Evolutionary conservation across 2,797 vertebrate genomes (phyloP).

Genomic region (Anguilla megastoma): DNA sequence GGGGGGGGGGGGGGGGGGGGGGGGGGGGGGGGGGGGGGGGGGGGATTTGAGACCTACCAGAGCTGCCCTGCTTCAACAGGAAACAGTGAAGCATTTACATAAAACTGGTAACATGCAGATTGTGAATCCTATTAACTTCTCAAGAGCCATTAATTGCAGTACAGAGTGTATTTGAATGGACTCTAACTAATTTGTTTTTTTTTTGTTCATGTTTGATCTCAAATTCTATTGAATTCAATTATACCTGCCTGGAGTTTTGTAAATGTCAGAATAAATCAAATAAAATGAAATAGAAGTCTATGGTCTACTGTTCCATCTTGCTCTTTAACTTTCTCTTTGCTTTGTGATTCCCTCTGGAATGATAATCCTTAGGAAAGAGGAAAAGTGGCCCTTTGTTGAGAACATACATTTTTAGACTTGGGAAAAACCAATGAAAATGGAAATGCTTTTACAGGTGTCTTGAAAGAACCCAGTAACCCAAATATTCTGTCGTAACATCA

Average conservation of each 20-base stretch:
- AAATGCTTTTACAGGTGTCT: background rate
- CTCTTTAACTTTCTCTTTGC: background rate
- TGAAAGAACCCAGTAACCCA: background rate
- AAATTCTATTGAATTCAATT: background rate
- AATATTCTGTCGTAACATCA: background rate
- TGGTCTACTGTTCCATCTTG: background rate
- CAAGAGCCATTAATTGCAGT: background rate
- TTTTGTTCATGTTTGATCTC: background rate
- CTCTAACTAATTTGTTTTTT: background rate
- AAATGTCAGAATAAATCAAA: background rate
- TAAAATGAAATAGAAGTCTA: background rate
- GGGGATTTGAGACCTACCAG: background rate
- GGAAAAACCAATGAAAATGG: background rate
- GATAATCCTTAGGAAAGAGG: background rate
- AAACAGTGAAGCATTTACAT: background rate
- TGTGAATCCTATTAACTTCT: background rate
- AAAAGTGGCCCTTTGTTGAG: background rate
- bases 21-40: background rate
- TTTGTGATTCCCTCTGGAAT: background rate
- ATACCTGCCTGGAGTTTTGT: background rate
- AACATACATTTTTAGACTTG: background rate
- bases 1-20: too few species aligned
- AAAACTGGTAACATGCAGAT: background rate
- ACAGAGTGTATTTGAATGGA: background rate
- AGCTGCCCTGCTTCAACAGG: background rate